These are phyloP conservation scores for Penaeus japonicus DNA, from an alignment of 1,140 invertebrate genomes.

Conservation along the genomic window DNA sequence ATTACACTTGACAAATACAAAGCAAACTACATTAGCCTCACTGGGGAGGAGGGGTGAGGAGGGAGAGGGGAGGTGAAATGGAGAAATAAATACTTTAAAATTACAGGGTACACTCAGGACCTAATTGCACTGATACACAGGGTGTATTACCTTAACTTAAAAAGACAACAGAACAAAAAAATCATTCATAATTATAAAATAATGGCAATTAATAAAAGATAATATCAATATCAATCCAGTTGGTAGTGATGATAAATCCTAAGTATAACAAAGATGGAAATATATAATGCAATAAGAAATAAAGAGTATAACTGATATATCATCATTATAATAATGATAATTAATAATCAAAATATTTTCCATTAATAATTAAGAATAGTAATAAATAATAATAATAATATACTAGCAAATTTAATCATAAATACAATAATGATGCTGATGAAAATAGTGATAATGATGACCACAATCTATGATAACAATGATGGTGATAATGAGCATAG, in stretches of 20 bases:
- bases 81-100: slow-evolving; percentile 42
- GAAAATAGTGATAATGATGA: background rate
- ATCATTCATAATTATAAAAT: background rate
- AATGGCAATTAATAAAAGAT: too few species aligned
- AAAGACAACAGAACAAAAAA: background rate
- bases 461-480: background rate
- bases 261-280: too few species aligned
- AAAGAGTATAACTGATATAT: too few species aligned
- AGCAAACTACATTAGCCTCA: slow-evolving; percentile 29
- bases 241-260: too few species aligned
- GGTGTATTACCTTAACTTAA: background rate
- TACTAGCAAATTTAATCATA: background rate
- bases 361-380: too few species aligned
- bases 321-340: too few species aligned
- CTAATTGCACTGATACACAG: slow-evolving; percentile 39
- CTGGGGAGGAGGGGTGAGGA: background rate
- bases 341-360: background rate
- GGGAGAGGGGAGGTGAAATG: background rate
- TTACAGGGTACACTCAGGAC: slow-evolving; percentile 9
- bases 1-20: slow-evolving; percentile 17
- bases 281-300: too few species aligned
- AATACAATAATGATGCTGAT: background rate
- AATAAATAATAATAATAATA: background rate
- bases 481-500: too few species aligned
- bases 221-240: too few species aligned